Evolutionary conservation across 1,140 invertebrate species (phyloP).

Genomic region (Pachypsylla venusta): DNA sequence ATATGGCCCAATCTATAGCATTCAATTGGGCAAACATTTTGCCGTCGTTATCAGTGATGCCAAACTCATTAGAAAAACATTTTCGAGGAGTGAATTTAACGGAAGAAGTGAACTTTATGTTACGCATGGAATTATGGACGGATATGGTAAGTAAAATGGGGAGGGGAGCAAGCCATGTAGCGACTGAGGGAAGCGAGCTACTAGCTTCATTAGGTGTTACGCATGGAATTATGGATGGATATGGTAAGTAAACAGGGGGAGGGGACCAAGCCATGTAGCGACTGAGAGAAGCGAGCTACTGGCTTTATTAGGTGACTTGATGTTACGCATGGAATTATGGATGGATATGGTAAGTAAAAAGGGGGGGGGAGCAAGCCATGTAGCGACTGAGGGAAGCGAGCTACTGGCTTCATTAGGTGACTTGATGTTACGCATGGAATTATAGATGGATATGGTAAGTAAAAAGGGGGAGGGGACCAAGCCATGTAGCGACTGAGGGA

Average conservation of each 20-base stretch:
- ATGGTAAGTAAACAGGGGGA: slow-evolving; percentile 41
- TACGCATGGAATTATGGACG: slow-evolving; percentile 72
- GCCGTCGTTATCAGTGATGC: slow-evolving; percentile 59
- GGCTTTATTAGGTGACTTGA: slow-evolving; percentile 37
- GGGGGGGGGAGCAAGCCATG: not conserved
- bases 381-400: not conserved
- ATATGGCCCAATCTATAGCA: slow-evolving; percentile 53
- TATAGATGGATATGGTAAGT: slow-evolving; percentile 65
- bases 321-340: slow-evolving; percentile 70
- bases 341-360: slow-evolving; percentile 53
- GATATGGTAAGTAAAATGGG: slow-evolving; percentile 46
- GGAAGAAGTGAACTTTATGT: slow-evolving; percentile 62
- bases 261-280: not conserved
- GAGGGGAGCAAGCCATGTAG: not conserved
- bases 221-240: slow-evolving; percentile 70
- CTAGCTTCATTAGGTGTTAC: slow-evolving; percentile 36
- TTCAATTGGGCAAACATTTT: slow-evolving; percentile 53
- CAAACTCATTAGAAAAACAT: slow-evolving; percentile 46
- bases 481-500: not conserved
- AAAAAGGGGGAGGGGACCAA: not conserved
- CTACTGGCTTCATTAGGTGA: not conserved
- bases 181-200: not conserved
- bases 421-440: slow-evolving; percentile 72
- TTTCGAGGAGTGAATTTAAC: slow-evolving; percentile 48
- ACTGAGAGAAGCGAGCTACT: not conserved